Evolutionary conservation across 2,113 vertebrate species (phyloP), one percentile per base, ranked within the genome.

Genomic region (Platysteira castanea): DNA sequence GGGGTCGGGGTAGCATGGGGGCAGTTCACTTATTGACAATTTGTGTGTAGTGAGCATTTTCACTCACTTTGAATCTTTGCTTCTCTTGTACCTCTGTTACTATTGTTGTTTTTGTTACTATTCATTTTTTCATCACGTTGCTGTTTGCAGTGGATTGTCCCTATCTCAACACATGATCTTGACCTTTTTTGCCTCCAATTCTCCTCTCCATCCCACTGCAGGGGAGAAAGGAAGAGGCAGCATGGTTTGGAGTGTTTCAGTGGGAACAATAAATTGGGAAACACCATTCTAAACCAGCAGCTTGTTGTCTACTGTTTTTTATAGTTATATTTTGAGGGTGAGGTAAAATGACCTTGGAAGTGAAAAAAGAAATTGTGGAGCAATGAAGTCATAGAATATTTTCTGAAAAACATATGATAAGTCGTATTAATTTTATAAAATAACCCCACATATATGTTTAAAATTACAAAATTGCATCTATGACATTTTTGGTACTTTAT

Each of bases 1-100:
- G 6, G 1, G 3, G 3, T 16, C 4, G 3, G 9, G 8, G 11
- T 18, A 9, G 20, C 4, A 2, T 61, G 30, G 9, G 10, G 0
- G 0, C 20, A 21, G 17, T 47, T 75, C 6, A 4, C 5, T 2
- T 11, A 8, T 21, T 60, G 28, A 24, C 0, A 0, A 9, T 4
- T 30, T 53, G 46, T 30, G 17, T 1, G 0, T 9, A 28, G n/a
- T 8, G 14, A 31, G 15, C 11, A 10, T 60, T 82, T 89, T 47
- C 16, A n/a, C 15, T n/a, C n/a, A n/a, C 2, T 8, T 6, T 30
- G 11, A 53, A 46, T 67, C 7, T 67, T 60, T n/a, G 5, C 15
- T 11, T 81, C 11, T 37, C 15, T 52, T 60, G 10, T 39, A n/a
- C 16, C 2, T 60, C 46, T 75, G 39, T 31, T 60, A 15, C 28